These are phyloP conservation scores for Azemiops feae DNA, from an alignment of 2,113 vertebrate genomes.

Conservation along the genomic window DNA sequence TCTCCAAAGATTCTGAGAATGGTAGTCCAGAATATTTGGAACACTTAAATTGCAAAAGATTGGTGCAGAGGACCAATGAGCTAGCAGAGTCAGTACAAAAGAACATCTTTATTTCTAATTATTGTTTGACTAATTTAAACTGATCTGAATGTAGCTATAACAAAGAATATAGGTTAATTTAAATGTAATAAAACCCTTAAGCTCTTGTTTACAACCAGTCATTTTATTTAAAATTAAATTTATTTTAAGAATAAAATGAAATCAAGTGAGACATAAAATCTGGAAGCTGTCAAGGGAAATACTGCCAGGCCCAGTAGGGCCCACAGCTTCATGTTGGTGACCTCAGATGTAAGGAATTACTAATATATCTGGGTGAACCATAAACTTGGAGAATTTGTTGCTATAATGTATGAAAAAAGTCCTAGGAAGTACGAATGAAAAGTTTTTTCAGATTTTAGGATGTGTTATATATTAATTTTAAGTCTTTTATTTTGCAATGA, in stretches of 20 bases:
- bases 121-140: neutral
- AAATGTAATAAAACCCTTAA: neutral
- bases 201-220: neutral
- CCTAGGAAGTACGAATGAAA: neutral
- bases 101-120: neutral
- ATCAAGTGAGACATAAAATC: neutral
- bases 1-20: neutral
- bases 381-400: neutral
- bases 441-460: neutral
- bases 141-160: neutral
- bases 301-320: neutral
- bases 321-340: neutral
- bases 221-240: neutral
- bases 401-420: neutral
- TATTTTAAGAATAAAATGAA: neutral
- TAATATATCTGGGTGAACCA: neutral
- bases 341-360: neutral
- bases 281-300: neutral
- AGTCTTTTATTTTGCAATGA: slow-evolving; percentile 19
- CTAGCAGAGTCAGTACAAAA: neutral
- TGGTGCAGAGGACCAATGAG: neutral
- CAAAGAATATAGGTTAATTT: neutral
- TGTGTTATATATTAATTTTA: neutral
- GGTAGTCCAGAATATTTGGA: neutral
- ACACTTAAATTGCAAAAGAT: neutral